phyloP scores from a whole-genome alignment of 2,797 vertebrate species.

The Gambelia wislizenii region DNA sequence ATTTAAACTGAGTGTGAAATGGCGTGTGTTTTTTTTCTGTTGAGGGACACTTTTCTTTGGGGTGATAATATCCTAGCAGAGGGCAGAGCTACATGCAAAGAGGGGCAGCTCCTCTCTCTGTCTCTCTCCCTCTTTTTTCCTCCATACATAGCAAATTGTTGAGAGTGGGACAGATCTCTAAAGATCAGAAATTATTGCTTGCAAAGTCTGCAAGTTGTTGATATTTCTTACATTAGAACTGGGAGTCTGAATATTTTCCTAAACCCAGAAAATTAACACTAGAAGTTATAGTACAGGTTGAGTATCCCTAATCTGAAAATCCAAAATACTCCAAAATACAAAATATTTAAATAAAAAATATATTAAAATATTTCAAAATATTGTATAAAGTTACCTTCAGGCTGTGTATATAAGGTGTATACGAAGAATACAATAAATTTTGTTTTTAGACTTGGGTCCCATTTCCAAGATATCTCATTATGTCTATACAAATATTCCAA shows the following conservation, averaged over 20 bases:
- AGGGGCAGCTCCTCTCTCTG: not conserved
- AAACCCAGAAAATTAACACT: slow-evolving; percentile 35
- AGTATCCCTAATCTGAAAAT: too few species aligned
- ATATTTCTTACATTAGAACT: not conserved
- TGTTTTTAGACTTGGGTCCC: too few species aligned
- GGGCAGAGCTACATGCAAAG: not conserved
- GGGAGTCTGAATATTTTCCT: not conserved
- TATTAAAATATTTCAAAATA: too few species aligned
- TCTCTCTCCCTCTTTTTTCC: not conserved
- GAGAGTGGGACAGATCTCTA: not conserved
- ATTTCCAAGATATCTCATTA: too few species aligned
- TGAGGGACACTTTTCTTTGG: not conserved
- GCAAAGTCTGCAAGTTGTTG: not conserved
- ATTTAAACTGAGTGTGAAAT: not conserved
- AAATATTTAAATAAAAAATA: too few species aligned
- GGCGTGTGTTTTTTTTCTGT: not conserved
- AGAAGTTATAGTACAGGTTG: too few species aligned
- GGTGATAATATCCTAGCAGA: not conserved
- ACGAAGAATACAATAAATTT: too few species aligned
- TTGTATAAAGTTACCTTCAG: too few species aligned
- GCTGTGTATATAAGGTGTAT: too few species aligned
- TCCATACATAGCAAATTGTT: not conserved
- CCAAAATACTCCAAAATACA: too few species aligned
- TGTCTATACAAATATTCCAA: too few species aligned
- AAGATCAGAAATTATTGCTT: not conserved